phyloP scores from a whole-genome alignment of 2,888 invertebrate genomes.

The Dasypogon diadema region DNA sequence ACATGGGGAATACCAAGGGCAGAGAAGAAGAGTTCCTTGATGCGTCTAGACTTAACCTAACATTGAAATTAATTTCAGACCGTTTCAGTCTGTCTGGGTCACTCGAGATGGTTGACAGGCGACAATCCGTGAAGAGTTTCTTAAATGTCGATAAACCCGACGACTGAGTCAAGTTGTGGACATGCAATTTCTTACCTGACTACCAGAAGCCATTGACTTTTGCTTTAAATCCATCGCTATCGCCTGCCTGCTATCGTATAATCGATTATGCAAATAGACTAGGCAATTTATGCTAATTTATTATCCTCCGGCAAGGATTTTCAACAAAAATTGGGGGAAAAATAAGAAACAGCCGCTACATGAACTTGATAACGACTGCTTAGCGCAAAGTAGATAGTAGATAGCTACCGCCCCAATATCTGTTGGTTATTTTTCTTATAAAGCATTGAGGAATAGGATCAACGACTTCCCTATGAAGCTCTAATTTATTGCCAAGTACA shows the following conservation, averaged over 20 bases:
- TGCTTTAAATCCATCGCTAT: neutral
- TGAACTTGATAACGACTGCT: conserved; percentile 34
- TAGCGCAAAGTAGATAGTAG: neutral
- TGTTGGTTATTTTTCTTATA: neutral
- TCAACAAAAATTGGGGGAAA: neutral
- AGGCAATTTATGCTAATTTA: conserved; percentile 43
- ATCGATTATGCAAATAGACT: conserved; percentile 48
- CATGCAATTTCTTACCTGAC: conserved; percentile 14
- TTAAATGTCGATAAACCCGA: neutral
- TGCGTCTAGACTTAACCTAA: conserved; percentile 49
- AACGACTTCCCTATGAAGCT: conserved; percentile 34
- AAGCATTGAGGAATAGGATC: conserved; percentile 5
- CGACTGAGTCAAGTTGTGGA: neutral
- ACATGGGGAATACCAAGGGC: conserved; percentile 49
- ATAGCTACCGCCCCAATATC: neutral
- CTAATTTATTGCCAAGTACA: conserved; percentile 33
- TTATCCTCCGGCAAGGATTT: conserved; percentile 46
- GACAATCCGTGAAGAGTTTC: conserved; percentile 14
- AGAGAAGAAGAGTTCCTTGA: neutral
- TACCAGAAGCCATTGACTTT: conserved; percentile 42
- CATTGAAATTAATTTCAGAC: conserved; percentile 46
- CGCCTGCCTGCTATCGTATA: conserved; percentile 6
- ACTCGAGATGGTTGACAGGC: conserved; percentile 31
- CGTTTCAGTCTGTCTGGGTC: conserved; percentile 43
- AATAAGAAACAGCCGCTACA: neutral